Conservation (phyloP, 2,113 vertebrate genomes). For the Chrysemys picta region DNA sequence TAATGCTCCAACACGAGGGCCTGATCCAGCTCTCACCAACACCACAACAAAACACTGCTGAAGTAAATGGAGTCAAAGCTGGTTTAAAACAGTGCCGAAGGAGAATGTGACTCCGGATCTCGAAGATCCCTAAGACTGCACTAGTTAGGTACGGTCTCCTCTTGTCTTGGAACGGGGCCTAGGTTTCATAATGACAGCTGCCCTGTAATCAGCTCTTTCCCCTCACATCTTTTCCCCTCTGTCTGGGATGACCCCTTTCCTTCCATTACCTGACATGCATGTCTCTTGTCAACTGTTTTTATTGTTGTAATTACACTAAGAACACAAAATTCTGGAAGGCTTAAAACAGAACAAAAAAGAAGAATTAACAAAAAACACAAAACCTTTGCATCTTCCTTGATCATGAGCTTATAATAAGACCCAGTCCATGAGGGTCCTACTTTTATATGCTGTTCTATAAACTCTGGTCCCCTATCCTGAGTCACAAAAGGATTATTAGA, state of each 20-base stretch:
- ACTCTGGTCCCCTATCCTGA: background rate
- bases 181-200: background rate
- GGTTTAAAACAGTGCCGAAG: background rate
- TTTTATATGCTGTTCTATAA: background rate
- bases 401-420: background rate
- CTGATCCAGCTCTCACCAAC: background rate
- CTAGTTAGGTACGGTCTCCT: background rate
- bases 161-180: background rate
- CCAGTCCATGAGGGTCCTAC: background rate
- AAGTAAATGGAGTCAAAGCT: background rate
- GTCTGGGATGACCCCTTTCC: background rate
- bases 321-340: background rate
- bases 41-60: background rate
- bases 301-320: background rate
- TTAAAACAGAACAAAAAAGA: background rate
- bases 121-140: background rate
- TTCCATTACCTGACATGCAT: background rate
- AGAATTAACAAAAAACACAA: background rate
- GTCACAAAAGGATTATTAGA: conserved; percentile 2
- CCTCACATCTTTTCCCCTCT: background rate
- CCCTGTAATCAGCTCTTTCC: background rate
- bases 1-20: background rate
- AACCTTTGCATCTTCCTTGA: background rate
- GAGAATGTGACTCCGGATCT: background rate
- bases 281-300: background rate